A percentile compares a stretch with the other conserved stretches of the same genome.
Conservation (phyloP, 2,113 vertebrate genomes). For the Cricetomys ansorgei region DNA sequence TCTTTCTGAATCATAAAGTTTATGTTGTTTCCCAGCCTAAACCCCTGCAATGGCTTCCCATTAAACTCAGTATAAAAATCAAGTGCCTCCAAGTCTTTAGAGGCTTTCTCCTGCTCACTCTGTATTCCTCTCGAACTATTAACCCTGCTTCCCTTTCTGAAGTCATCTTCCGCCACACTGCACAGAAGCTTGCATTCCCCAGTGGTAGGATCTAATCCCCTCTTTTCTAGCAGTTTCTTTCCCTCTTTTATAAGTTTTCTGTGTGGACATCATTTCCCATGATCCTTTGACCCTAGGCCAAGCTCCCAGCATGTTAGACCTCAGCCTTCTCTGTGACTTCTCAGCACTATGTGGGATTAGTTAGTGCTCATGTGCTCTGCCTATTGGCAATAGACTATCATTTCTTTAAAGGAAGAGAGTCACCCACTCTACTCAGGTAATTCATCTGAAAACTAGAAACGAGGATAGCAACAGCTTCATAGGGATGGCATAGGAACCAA, state of each 20-base stretch:
- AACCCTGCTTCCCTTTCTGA: not conserved
- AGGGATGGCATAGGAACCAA: not conserved
- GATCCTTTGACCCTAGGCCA: not conserved
- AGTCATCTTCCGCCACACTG: not conserved
- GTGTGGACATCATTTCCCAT: not conserved
- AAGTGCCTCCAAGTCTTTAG: not conserved
- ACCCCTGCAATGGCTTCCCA: not conserved
- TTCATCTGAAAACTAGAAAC: not conserved
- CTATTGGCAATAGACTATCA: not conserved
- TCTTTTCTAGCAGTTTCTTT: not conserved
- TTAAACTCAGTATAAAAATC: not conserved
- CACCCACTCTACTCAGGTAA: not conserved
- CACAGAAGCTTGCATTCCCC: not conserved
- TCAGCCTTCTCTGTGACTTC: not conserved
- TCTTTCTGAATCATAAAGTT: not conserved
- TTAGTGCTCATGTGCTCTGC: not conserved
- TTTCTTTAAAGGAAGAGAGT: not conserved
- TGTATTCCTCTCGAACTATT: not conserved
- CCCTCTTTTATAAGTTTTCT: not conserved
- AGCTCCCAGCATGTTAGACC: not conserved
- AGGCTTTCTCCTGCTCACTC: not conserved
- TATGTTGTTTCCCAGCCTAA: not conserved
- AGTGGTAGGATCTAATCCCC: rapidly evolving
- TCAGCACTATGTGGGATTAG: too few relatives aligned
- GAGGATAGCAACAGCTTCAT: not conserved